Evolutionary conservation across 2,797 vertebrate genomes (phyloP).

Genomic region (Aselliscus stoliczkanus): DNA sequence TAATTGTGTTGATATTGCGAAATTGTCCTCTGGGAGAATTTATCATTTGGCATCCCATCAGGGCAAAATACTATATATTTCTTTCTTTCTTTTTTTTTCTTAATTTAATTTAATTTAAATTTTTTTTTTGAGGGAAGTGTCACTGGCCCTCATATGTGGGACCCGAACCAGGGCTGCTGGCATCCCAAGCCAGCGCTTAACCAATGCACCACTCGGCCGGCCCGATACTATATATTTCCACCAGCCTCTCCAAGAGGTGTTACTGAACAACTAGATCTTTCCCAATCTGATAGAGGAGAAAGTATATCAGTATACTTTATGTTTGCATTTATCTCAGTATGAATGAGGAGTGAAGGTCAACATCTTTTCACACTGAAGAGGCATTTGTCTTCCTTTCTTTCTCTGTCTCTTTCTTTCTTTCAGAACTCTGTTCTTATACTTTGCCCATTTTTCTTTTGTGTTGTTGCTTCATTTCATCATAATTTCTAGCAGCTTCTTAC

Average conservation of each 20-base stretch:
- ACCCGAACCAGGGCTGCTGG: too few species aligned
- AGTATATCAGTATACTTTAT: background rate
- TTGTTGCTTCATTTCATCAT: background rate
- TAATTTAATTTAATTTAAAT: too few species aligned
- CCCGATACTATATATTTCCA: background rate
- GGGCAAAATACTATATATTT: background rate
- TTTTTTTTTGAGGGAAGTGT: too few species aligned
- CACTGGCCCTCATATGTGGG: too few species aligned
- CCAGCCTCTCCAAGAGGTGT: background rate
- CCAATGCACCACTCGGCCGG: too few species aligned
- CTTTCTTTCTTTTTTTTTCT: too few species aligned
- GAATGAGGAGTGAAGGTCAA: background rate
- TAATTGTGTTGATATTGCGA: background rate
- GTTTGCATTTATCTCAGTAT: background rate
- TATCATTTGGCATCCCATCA: background rate
- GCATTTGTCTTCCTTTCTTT: background rate
- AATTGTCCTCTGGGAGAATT: background rate
- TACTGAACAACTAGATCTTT: background rate
- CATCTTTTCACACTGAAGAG: background rate
- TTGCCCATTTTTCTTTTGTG: background rate
- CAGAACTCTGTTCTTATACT: background rate
- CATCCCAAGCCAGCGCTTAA: too few species aligned
- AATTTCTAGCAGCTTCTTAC: background rate
- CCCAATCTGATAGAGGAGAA: background rate
- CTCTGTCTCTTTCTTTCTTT: background rate